Percentiles rank a stretch among this genome's conserved stretches.
Evolutionary conservation across 1,140 invertebrate species (phyloP).

Genomic region (Drosophila takahashii): DNA sequence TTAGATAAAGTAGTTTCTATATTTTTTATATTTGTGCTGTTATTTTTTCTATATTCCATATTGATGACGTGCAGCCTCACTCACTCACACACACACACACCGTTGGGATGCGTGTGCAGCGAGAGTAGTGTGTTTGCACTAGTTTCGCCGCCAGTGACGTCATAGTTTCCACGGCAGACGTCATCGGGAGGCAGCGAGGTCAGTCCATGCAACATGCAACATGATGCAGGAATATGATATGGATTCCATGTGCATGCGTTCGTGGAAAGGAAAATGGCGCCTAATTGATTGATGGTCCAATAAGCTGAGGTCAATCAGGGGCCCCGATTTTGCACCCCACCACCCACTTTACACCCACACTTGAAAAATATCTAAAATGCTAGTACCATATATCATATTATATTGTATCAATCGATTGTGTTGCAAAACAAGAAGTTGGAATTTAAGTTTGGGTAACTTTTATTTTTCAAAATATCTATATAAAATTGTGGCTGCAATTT

Average conservation of each 20-base stretch:
- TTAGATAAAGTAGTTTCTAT: background rate
- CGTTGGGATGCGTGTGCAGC: slow-evolving; percentile 5
- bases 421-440: too few species aligned
- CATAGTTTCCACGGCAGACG: slow-evolving; percentile 37
- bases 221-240: slow-evolving; percentile 36
- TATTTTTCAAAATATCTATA: too few species aligned
- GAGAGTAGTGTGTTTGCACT: slow-evolving; percentile 23
- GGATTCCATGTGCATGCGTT: slow-evolving; percentile 30
- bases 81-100: background rate
- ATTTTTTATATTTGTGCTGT: background rate
- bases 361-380: background rate
- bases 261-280: slow-evolving; percentile 35
- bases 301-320: slow-evolving; percentile 56
- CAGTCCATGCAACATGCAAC: slow-evolving; percentile 48
- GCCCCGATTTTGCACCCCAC: background rate
- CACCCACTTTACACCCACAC: background rate
- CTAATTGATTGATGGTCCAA: slow-evolving; percentile 60
- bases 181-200: slow-evolving; percentile 38
- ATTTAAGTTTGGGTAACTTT: too few species aligned
- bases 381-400: too few species aligned
- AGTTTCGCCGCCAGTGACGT: slow-evolving; percentile 41
- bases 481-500: too few species aligned
- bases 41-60: background rate
- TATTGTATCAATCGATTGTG: too few species aligned
- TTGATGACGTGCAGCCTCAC: slow-evolving; percentile 22